phyloP scores from a whole-genome alignment of 1,140 invertebrate genomes.

The Linepithema humile region DNA sequence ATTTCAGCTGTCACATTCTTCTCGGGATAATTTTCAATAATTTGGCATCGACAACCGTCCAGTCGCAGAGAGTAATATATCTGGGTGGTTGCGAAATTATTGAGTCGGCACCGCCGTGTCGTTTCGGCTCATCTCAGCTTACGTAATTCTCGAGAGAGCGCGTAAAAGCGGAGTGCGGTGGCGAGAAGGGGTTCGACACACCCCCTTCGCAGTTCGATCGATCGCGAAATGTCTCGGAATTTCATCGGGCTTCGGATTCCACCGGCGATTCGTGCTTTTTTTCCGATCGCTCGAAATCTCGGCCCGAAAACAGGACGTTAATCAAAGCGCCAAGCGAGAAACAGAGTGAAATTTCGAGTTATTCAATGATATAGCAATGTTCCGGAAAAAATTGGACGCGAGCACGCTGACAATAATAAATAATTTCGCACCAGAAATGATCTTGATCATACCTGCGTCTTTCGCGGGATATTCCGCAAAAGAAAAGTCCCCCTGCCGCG shows the following conservation, averaged over 20 bases:
- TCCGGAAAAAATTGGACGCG: neutral
- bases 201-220: slow-evolving; percentile 71
- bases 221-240: slow-evolving; percentile 67
- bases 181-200: slow-evolving; percentile 64
- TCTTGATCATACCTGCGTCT: neutral
- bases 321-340: neutral
- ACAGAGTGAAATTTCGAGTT: neutral
- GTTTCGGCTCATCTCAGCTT: slow-evolving; percentile 55
- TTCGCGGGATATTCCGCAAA: neutral
- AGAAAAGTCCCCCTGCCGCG: neutral
- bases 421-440: neutral
- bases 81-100: slow-evolving; percentile 50
- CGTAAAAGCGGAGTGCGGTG: slow-evolving; percentile 63
- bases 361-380: neutral
- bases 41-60: slow-evolving; percentile 38
- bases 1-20: neutral
- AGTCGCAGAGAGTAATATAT: slow-evolving; percentile 21
- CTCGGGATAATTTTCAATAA: neutral
- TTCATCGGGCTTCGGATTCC: slow-evolving; percentile 52
- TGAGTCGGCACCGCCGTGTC: slow-evolving; percentile 5
- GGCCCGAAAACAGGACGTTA: neutral
- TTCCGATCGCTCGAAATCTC: neutral
- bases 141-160: slow-evolving; percentile 68
- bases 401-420: neutral
- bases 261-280: neutral